Conservation (phyloP, 2,888 invertebrate genomes). For the Branchipolynoe longqiensis region DNA sequence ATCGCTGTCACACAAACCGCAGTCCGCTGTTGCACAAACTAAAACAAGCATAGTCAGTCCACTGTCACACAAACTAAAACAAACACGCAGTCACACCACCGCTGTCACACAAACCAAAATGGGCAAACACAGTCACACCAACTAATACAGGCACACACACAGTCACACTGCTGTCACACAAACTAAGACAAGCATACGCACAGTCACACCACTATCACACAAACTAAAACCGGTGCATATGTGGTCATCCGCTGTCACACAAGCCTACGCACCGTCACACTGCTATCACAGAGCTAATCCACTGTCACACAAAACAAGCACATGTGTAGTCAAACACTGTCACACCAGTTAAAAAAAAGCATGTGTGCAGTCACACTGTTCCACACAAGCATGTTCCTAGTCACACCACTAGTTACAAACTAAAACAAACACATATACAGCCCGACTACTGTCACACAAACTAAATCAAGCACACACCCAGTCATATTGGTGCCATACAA, state of each 20-base stretch:
- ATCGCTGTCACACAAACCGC: neutral
- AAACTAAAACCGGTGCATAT: too few relatives aligned
- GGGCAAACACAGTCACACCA: neutral
- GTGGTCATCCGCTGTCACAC: neutral
- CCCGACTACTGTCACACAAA: too few relatives aligned
- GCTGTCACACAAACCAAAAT: neutral
- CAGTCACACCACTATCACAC: neutral
- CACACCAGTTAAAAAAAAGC: too few relatives aligned
- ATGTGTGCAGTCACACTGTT: too few relatives aligned
- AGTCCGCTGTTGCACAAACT: neutral
- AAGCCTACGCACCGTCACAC: neutral
- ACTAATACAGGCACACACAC: neutral
- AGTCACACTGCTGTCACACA: neutral
- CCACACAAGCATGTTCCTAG: too few relatives aligned
- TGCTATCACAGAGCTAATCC: too few relatives aligned
- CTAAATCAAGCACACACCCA: too few relatives aligned
- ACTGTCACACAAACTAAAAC: neutral
- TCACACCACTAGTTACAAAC: too few relatives aligned
- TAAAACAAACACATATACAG: too few relatives aligned
- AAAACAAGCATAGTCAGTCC: neutral
- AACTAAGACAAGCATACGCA: neutral
- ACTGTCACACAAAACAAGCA: too few relatives aligned
- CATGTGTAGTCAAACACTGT: too few relatives aligned
- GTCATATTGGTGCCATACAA: too few relatives aligned
- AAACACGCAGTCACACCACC: neutral